These are phyloP conservation scores for Melanophora roralis DNA, from an alignment of 2,888 invertebrate genomes.

Conservation along the genomic window DNA sequence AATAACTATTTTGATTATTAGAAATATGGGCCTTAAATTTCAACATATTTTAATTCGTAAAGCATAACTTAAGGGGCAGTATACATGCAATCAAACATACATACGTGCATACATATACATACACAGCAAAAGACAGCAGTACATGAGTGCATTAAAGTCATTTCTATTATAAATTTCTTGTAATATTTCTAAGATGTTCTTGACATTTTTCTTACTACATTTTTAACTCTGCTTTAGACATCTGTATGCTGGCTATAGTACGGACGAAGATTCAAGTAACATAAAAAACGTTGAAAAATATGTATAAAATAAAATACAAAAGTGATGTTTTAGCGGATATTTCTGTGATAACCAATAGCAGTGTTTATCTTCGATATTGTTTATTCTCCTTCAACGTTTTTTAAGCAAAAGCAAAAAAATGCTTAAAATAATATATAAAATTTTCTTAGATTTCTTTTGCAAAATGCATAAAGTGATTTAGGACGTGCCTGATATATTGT, in stretches of 20 bases:
- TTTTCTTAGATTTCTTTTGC: constrained; percentile 31
- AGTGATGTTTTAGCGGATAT: constrained; percentile 16
- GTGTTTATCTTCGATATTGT: constrained; percentile 31
- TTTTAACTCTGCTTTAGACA: not conserved
- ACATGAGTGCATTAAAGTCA: constrained; percentile 14
- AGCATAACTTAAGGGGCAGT: too few relatives aligned
- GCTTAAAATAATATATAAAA: constrained; percentile 40
- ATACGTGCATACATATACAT: too few relatives aligned
- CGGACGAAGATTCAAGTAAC: not conserved
- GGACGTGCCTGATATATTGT: constrained; percentile 58
- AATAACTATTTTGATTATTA: too few relatives aligned
- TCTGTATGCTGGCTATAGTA: constrained; percentile 9
- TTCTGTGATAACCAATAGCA: constrained; percentile 43
- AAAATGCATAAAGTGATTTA: constrained; percentile 49
- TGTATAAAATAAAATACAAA: not conserved
- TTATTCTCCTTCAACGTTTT: not conserved
- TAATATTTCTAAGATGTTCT: constrained; percentile 35
- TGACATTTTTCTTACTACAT: constrained; percentile 40
- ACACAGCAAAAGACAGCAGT: not conserved
- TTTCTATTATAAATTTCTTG: not conserved
- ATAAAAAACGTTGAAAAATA: constrained; percentile 12
- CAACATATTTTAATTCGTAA: too few relatives aligned
- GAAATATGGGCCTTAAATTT: too few relatives aligned
- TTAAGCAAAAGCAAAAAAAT: constrained; percentile 20
- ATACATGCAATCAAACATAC: too few relatives aligned